These are phyloP conservation scores for Halesus radiatus DNA, from an alignment of 1,140 invertebrate species.

Conservation along the genomic window DNA sequence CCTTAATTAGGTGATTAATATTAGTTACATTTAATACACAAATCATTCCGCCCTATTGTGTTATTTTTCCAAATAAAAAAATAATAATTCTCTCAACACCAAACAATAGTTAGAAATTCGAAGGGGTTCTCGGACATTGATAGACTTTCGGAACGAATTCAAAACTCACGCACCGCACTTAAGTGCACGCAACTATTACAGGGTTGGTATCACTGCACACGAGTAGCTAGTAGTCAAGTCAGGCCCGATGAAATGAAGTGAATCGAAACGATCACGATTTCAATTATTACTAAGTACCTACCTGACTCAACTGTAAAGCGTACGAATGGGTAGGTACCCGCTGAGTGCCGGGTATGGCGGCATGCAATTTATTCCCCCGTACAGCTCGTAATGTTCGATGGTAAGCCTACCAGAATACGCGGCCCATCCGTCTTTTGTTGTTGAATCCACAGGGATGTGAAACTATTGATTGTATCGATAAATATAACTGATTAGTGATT, in stretches of 20 bases:
- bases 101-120: not conserved
- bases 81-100: too few species aligned
- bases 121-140: conserved; percentile 12
- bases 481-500: too few species aligned
- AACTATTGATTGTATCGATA: too few species aligned
- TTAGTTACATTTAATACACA: too few species aligned
- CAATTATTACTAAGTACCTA: conserved; percentile 13
- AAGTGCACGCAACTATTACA: conserved; percentile 2
- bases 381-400: not conserved
- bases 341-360: not conserved
- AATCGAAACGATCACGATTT: conserved; percentile 20
- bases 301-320: too few species aligned
- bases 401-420: not conserved
- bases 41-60: too few species aligned
- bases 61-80: too few species aligned
- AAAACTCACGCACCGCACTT: conserved; percentile 2
- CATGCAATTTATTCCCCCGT: conserved; percentile 10
- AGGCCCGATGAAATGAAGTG: not conserved
- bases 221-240: not conserved
- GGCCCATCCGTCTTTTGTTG: not conserved
- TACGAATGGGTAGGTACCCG: not conserved
- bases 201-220: not conserved
- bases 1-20: too few species aligned
- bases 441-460: not conserved
- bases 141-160: not conserved